Base-by-base conservation (phyloP, 1,140 invertebrate species). In the Scaptodrosophila lebanonensis region DNA sequence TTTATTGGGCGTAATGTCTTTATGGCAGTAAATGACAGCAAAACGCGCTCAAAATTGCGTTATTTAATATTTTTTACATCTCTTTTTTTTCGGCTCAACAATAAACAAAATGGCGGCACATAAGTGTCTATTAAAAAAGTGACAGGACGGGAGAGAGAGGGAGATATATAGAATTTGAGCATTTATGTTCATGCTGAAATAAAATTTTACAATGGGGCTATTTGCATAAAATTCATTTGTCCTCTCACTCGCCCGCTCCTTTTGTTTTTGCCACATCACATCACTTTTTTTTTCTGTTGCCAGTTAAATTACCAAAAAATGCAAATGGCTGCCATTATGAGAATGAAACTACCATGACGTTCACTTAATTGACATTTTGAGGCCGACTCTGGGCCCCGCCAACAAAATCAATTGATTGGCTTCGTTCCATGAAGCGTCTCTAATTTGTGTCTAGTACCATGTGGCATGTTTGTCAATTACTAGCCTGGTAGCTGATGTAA, bases 401-500 rank as follows among this genome's bases (percentile, higher is more conserved):
- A n/a, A n/a, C 17, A 60, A 82, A 79, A 82, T 79, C 75, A 79
- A 79, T 79, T 79, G 69, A 79, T 79, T 79, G 60, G 54, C 58
- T 42, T 42, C 49, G 65, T 39, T 50, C 27, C 54, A 32, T 51
- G 38, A 20, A 43, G 44, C 38, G 51, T 53, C 57, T 56, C 65
- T 75, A 79, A 82, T 82, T 79, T 79, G 75, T 79, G 75, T 82
- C 73, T 79, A 79, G 73, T 68, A 56, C 75, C 73, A 73, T 82
- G 73, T 79, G 75, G 75, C 75, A 66, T 79, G 75, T 79, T 79
- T 79, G 73, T 66, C 75, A 79, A 79, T 79, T 73, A 79, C 73
- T 72, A 64, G 62, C 20, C 29, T 39, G n/a, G n/a, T n/a, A n/a
- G n/a, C n/a, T n/a, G n/a, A n/a, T n/a, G n/a, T 56, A 51, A 45